Evolutionary conservation across 2,797 vertebrate genomes (phyloP).

Genomic region (Enoplosus armatus): DNA sequence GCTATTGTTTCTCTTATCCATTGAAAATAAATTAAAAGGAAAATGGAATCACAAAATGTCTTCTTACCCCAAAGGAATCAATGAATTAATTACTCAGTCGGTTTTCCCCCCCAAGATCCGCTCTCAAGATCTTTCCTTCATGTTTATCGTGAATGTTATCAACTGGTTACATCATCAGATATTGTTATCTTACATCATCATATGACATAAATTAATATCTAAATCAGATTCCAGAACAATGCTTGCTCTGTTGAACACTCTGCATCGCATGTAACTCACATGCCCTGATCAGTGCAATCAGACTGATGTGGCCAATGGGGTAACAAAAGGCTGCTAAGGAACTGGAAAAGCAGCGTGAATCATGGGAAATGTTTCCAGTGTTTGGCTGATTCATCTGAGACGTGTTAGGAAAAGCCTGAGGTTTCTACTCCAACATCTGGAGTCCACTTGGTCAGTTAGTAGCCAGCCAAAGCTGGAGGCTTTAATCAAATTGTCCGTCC

Average conservation of each 20-base stretch:
- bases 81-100: slow-evolving; percentile 18
- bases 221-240: slow-evolving; percentile 44
- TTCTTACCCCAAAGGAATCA: slow-evolving; percentile 24
- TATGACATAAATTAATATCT: slow-evolving; percentile 33
- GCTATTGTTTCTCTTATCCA: slow-evolving; percentile 62
- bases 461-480: slow-evolving; percentile 43
- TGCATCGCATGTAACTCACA: slow-evolving; percentile 48
- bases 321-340: slow-evolving; percentile 29
- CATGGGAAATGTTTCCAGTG: slow-evolving; percentile 69
- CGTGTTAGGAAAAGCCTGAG: slow-evolving; percentile 55
- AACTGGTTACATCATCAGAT: slow-evolving; percentile 15
- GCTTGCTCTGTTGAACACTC: slow-evolving; percentile 40
- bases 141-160: slow-evolving; percentile 34
- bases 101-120: slow-evolving; percentile 20
- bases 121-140: slow-evolving; percentile 17
- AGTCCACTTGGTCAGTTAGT: slow-evolving; percentile 46
- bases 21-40: slow-evolving; percentile 49
- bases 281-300: slow-evolving; percentile 39
- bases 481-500: slow-evolving; percentile 56
- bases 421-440: slow-evolving; percentile 75
- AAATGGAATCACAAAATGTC: slow-evolving; percentile 30
- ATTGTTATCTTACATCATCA: slow-evolving; percentile 36
- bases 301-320: slow-evolving; percentile 38
- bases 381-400: slow-evolving; percentile 65
- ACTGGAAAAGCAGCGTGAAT: slow-evolving; percentile 68